A percentile compares a stretch with the other conserved stretches of the same genome.
These are phyloP conservation scores for Eurytoma californica DNA, from an alignment of 2,888 invertebrate species.

Conservation along the genomic window DNA sequence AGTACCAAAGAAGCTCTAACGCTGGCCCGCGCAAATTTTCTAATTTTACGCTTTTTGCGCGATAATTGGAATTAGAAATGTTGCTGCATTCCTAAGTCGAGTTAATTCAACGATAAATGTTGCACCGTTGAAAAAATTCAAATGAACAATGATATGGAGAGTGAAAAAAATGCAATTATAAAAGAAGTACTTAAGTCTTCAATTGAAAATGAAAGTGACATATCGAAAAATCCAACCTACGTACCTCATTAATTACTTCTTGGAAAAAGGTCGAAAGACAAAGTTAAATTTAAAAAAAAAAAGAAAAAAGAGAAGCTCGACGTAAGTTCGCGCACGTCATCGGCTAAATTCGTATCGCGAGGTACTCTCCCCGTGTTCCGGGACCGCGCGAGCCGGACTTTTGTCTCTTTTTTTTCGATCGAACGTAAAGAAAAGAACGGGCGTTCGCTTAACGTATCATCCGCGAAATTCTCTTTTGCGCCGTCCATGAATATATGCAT, in stretches of 20 bases:
- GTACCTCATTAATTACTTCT: not conserved
- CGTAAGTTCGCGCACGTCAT: not conserved
- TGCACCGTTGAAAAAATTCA: too few relatives aligned
- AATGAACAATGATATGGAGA: too few relatives aligned
- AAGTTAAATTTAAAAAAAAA: not conserved
- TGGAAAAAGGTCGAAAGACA: not conserved
- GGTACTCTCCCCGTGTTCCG: not conserved
- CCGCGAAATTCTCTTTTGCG: not conserved
- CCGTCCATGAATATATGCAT: not conserved
- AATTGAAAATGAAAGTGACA: too few relatives aligned
- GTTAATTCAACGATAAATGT: too few relatives aligned
- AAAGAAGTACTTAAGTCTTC: too few relatives aligned
- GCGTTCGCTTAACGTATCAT: not conserved
- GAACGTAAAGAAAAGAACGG: not conserved
- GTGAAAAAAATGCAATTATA: too few relatives aligned
- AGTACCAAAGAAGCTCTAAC: too few relatives aligned
- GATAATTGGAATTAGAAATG: too few relatives aligned
- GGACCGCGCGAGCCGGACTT: not conserved
- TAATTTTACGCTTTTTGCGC: too few relatives aligned
- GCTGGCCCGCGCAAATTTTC: too few relatives aligned
- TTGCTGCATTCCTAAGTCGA: too few relatives aligned
- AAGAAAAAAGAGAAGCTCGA: not conserved
- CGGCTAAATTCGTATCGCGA: not conserved
- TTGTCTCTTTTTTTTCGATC: constrained; percentile 7
- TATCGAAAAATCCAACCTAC: too few relatives aligned